A percentile compares a stretch with the other conserved stretches of the same genome.
Conservation (phyloP, 2,888 invertebrate species). For the Drosophila monieri region DNA sequence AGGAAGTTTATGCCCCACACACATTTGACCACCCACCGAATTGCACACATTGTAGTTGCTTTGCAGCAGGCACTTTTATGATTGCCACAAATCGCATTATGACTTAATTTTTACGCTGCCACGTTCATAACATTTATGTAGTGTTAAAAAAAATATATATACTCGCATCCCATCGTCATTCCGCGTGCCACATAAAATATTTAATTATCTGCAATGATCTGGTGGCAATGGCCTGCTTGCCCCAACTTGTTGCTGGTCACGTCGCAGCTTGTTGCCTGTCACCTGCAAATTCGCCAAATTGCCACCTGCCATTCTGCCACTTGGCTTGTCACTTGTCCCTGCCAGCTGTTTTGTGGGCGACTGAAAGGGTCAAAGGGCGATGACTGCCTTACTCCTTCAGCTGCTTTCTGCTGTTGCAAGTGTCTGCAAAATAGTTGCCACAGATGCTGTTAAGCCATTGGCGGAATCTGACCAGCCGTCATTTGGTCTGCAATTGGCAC, state of each 20-base stretch:
- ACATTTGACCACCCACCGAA: conserved; percentile 23
- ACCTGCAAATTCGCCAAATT: conserved; percentile 19
- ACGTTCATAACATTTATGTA: conserved; percentile 66
- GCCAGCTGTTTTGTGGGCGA: neutral
- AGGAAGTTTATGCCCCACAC: conserved; percentile 8
- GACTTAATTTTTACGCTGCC: conserved; percentile 70
- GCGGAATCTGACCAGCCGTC: conserved; percentile 18
- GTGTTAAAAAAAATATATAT: conserved; percentile 39
- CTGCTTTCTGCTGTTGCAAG: conserved; percentile 1
- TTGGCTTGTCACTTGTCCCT: conserved; percentile 28
- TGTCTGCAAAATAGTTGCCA: conserved; percentile 21
- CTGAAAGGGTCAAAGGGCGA: neutral
- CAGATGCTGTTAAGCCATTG: conserved; percentile 20
- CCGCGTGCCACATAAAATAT: conserved; percentile 35
- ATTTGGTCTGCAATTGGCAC: conserved; percentile 3
- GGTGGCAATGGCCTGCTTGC: conserved; percentile 1
- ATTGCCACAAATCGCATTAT: conserved; percentile 63
- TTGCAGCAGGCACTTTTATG: conserved; percentile 22
- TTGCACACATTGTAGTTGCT: conserved; percentile 51
- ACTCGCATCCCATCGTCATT: conserved; percentile 47
- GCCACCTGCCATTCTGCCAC: conserved; percentile 20
- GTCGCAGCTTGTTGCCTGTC: conserved; percentile 18
- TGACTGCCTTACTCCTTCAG: neutral
- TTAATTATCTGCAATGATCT: conserved; percentile 46
- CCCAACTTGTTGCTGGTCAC: conserved; percentile 36